Evolutionary conservation across 1,140 invertebrate genomes (phyloP).

Genomic region (Aphidius ervi): DNA sequence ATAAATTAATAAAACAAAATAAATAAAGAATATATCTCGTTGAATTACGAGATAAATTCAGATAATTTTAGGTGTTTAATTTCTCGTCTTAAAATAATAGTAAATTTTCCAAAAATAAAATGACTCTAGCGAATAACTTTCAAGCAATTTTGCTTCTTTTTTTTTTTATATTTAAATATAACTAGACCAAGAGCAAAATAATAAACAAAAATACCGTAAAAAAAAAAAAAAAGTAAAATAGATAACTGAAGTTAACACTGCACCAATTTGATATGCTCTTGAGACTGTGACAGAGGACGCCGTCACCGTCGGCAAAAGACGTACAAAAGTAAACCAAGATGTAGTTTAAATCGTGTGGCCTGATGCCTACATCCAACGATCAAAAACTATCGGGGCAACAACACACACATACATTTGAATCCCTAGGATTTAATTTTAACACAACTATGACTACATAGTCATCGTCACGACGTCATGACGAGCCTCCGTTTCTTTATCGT

Average conservation of each 20-base stretch:
- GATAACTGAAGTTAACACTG: slow-evolving; percentile 24
- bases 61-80: too few relatives aligned
- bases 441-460: slow-evolving; percentile 26
- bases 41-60: too few relatives aligned
- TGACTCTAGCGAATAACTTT: background rate
- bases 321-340: slow-evolving; percentile 23
- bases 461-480: slow-evolving; percentile 41
- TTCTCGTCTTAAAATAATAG: too few relatives aligned
- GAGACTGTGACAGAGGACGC: slow-evolving; percentile 54
- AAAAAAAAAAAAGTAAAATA: slow-evolving; percentile 20
- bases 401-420: slow-evolving; percentile 24
- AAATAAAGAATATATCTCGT: background rate
- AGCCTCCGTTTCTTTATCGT: slow-evolving; percentile 33
- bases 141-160: background rate
- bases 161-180: background rate
- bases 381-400: too few relatives aligned
- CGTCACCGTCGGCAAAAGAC: slow-evolving; percentile 37
- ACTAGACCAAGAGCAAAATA: slow-evolving; percentile 7
- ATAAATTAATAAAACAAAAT: background rate
- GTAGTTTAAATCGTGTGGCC: slow-evolving; percentile 21
- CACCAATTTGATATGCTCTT: slow-evolving; percentile 45
- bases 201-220: slow-evolving; percentile 1
- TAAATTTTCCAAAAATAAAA: slow-evolving; percentile 7
- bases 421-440: slow-evolving; percentile 47
- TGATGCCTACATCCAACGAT: too few relatives aligned